These are phyloP conservation scores for Diarsia mendica DNA, from an alignment of 2,888 invertebrate species.

Conservation along the genomic window DNA sequence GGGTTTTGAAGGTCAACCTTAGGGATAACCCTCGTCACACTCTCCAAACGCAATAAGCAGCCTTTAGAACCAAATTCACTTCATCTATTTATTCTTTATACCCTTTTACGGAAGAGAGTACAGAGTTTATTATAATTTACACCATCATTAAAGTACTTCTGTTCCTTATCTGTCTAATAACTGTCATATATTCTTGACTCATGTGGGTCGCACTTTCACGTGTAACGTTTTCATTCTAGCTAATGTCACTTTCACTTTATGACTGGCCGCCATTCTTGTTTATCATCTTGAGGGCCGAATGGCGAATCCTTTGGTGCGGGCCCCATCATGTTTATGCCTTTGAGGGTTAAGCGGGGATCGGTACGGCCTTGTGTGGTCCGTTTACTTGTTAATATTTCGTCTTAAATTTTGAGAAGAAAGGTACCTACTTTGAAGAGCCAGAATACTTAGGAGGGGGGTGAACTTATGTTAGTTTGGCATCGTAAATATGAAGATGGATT, in stretches of 20 bases:
- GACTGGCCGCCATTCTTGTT: conserved; percentile 52
- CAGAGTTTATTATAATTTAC: neutral
- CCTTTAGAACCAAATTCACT: too few species aligned
- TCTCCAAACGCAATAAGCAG: neutral
- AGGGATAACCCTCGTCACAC: too few species aligned
- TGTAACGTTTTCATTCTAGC: conserved; percentile 63
- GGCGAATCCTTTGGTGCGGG: conserved; percentile 41
- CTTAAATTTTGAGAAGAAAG: neutral
- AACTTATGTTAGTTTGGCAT: neutral
- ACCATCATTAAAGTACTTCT: conserved; percentile 32
- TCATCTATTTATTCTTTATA: neutral
- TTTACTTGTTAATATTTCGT: conserved; percentile 22
- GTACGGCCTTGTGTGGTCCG: conserved; percentile 15
- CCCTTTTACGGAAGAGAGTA: neutral
- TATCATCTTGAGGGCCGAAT: conserved; percentile 59
- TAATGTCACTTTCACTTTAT: conserved; percentile 65
- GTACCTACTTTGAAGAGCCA: neutral
- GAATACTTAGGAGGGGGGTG: neutral
- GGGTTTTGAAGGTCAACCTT: too few species aligned
- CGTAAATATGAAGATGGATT: neutral
- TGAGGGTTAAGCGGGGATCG: conserved; percentile 21
- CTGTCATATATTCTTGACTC: conserved; percentile 47
- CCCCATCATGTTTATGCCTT: conserved; percentile 48
- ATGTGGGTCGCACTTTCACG: conserved; percentile 57
- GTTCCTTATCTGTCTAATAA: conserved; percentile 34